A percentile compares a stretch with the other conserved stretches of the same genome.
Conservation (phyloP, 2,797 vertebrate genomes). For the Tenualosa thibaudeaui region DNA sequence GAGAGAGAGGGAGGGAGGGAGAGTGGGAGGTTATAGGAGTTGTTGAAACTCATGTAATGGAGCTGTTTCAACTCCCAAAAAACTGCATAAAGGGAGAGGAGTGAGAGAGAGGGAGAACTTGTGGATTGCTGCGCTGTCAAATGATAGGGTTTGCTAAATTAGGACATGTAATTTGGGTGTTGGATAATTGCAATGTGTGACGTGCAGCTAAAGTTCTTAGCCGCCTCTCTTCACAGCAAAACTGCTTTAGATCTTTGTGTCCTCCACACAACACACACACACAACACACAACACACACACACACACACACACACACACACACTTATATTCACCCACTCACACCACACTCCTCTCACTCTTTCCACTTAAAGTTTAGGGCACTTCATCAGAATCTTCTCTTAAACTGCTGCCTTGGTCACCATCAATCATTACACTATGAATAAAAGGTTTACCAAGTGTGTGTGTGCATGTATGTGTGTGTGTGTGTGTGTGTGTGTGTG, state of each 20-base stretch:
- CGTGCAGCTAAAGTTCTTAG: background rate
- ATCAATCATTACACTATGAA: slow-evolving; percentile 2
- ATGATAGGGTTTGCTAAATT: slow-evolving; percentile 77
- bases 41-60: slow-evolving; percentile 18
- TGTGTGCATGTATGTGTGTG: slow-evolving; percentile 28
- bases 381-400: slow-evolving; percentile 1
- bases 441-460: background rate
- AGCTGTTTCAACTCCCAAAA: slow-evolving; percentile 29
- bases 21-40: background rate
- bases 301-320: background rate
- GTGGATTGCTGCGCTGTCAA: slow-evolving; percentile 48
- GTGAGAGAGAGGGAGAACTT: background rate
- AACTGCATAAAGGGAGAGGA: background rate
- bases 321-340: background rate
- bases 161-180: slow-evolving; percentile 78
- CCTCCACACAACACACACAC: background rate
- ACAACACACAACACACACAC: background rate
- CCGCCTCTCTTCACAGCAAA: slow-evolving; percentile 8
- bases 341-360: background rate
- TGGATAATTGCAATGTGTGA: slow-evolving; percentile 70
- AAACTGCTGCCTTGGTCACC: background rate
- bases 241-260: background rate
- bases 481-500: slow-evolving; percentile 37
- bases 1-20: background rate
- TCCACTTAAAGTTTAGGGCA: background rate